Evolutionary conservation across 1,140 invertebrate genomes (phyloP).

Genomic region (Lepidurus apus): DNA sequence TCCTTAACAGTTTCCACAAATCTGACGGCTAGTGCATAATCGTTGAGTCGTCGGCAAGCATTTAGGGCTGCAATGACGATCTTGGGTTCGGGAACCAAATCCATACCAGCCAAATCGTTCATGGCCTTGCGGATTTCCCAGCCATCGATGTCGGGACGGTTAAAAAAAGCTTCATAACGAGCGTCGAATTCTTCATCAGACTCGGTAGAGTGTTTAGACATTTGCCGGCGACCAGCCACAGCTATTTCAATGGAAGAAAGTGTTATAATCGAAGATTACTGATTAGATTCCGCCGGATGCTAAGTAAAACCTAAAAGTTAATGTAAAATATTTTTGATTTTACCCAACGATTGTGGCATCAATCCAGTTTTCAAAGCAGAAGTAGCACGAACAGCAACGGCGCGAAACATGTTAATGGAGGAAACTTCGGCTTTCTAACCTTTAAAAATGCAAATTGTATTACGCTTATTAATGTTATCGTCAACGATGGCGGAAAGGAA

Average conservation of each 20-base stretch:
- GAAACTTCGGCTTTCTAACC: neutral
- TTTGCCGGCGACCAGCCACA: slow-evolving; percentile 28
- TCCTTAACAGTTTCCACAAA: slow-evolving; percentile 87
- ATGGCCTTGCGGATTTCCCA: slow-evolving; percentile 89
- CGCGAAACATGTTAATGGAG: neutral
- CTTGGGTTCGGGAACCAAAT: slow-evolving; percentile 90
- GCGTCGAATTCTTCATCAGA: slow-evolving; percentile 65
- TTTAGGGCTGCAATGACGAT: slow-evolving; percentile 86
- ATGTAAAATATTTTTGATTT: neutral
- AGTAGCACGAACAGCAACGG: neutral
- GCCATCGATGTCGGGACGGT: slow-evolving; percentile 81
- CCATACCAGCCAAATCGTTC: slow-evolving; percentile 67
- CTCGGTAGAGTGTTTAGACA: slow-evolving; percentile 35
- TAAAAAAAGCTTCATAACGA: slow-evolving; percentile 80
- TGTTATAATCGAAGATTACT: neutral
- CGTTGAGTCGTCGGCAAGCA: slow-evolving; percentile 88
- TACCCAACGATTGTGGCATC: neutral
- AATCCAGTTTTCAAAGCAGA: neutral
- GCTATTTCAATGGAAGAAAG: neutral
- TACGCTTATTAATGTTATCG: neutral
- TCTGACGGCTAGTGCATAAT: slow-evolving; percentile 84
- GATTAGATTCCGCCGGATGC: neutral
- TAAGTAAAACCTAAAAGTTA: neutral
- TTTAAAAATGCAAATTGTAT: neutral
- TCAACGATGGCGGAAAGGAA: neutral